These are phyloP conservation scores for Amiota minor DNA, from an alignment of 2,888 invertebrate genomes.

Conservation along the genomic window DNA sequence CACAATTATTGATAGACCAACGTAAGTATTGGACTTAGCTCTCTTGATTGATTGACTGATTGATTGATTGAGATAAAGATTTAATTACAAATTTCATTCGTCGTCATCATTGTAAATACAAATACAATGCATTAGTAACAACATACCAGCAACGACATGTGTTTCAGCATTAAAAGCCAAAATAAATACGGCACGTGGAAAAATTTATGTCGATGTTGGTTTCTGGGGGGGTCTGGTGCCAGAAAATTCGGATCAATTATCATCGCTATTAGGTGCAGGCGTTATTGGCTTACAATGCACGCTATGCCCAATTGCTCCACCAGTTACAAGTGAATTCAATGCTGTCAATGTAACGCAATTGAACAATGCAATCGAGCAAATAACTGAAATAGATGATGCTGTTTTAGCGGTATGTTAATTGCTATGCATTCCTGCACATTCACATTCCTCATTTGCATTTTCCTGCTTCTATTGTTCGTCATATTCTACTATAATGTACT, in stretches of 20 bases:
- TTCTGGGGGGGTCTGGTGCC: constrained; percentile 88
- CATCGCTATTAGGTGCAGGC: constrained; percentile 77
- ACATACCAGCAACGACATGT: constrained; percentile 82
- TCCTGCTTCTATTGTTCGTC: not conserved
- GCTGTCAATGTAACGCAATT: constrained; percentile 77
- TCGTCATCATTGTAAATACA: not conserved
- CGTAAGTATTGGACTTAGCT: constrained; percentile 74
- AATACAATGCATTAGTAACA: constrained; percentile 75
- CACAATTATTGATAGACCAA: constrained; percentile 82
- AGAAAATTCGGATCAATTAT: constrained; percentile 76
- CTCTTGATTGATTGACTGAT: not conserved
- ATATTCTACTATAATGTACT: not conserved
- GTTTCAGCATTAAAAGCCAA: constrained; percentile 78
- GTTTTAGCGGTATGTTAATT: constrained; percentile 77
- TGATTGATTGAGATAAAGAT: not conserved
- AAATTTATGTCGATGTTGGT: constrained; percentile 81
- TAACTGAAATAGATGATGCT: constrained; percentile 72
- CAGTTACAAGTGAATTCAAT: constrained; percentile 77
- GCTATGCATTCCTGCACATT: not conserved
- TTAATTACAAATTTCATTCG: not conserved
- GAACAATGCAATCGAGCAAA: constrained; percentile 75
- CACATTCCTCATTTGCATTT: not conserved
- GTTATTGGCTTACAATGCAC: constrained; percentile 85
- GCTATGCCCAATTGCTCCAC: constrained; percentile 80
- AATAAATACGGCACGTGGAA: constrained; percentile 76